A percentile compares a stretch with the other conserved stretches of the same genome.
Evolutionary conservation across 2,113 vertebrate genomes (phyloP).

Genomic region (Camelus dromedarius): DNA sequence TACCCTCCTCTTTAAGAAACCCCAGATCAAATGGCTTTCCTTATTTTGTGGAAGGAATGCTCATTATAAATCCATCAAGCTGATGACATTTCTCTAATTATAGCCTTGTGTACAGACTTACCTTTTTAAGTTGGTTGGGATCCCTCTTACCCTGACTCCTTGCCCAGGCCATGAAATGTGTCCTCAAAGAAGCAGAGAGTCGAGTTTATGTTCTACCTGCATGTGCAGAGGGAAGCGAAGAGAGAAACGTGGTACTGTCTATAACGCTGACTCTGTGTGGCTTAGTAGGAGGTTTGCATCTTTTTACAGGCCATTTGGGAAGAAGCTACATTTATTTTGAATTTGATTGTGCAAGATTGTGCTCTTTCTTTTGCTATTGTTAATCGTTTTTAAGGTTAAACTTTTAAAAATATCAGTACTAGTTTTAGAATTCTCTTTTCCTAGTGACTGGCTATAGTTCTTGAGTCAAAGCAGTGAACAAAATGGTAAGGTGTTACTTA

Average conservation of each 20-base stretch:
- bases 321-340: background rate
- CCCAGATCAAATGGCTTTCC: background rate
- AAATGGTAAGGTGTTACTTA: background rate
- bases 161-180: background rate
- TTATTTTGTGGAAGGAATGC: background rate
- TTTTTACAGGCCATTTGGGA: slow-evolving; percentile 8
- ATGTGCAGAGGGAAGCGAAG: background rate
- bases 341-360: background rate
- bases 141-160: background rate
- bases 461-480: slow-evolving; percentile 1
- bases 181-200: background rate
- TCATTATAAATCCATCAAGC: slow-evolving; percentile 4
- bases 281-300: background rate
- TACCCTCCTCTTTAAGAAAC: slow-evolving; percentile 32
- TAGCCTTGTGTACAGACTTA: background rate
- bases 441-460: slow-evolving; percentile 4
- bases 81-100: background rate
- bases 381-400: background rate
- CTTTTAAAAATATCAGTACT: background rate
- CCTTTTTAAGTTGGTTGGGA: background rate
- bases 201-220: background rate
- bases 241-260: background rate
- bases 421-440: slow-evolving; percentile 25
- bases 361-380: background rate
- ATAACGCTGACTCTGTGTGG: background rate